Conservation (phyloP, 53 echinoderm and acorn worm species). For the Pentamera pediparva region DNA sequence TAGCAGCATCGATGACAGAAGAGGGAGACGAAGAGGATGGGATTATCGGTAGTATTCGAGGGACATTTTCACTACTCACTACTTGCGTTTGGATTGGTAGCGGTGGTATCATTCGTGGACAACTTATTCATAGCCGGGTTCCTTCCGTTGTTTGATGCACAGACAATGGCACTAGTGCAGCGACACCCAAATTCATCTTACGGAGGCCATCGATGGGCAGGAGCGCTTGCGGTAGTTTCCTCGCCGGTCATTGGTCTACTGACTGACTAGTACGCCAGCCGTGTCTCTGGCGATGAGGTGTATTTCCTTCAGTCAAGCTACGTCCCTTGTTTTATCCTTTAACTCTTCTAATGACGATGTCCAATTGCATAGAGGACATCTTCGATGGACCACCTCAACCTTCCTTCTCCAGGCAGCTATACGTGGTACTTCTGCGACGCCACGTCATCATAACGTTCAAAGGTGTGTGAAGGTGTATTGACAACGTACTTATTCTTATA, state of each 20-base stretch:
- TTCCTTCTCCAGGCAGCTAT: neutral
- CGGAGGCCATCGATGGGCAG: neutral
- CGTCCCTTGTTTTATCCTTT: neutral
- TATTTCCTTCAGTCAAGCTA: neutral
- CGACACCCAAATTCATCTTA: neutral
- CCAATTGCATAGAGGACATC: neutral
- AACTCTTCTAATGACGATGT: neutral
- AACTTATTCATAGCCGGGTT: neutral
- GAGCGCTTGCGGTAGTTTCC: neutral
- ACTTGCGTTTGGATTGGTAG: neutral
- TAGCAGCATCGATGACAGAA: too few species aligned
- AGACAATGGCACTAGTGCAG: neutral
- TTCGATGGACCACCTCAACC: neutral
- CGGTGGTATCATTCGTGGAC: neutral
- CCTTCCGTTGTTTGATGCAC: neutral
- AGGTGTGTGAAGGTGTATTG: neutral
- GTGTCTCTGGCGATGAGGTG: neutral
- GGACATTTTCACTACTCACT: too few species aligned
- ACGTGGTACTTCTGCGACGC: neutral
- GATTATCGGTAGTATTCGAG: too few species aligned
- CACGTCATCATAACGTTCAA: neutral
- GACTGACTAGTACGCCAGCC: neutral
- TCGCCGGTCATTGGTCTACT: neutral
- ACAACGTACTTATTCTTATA: conserved; percentile 24
- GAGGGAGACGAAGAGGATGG: too few species aligned